Evolutionary conservation across 2,113 vertebrate genomes (phyloP), one percentile per base, ranked within the genome.

Genomic region (Crotalus horridus): DNA sequence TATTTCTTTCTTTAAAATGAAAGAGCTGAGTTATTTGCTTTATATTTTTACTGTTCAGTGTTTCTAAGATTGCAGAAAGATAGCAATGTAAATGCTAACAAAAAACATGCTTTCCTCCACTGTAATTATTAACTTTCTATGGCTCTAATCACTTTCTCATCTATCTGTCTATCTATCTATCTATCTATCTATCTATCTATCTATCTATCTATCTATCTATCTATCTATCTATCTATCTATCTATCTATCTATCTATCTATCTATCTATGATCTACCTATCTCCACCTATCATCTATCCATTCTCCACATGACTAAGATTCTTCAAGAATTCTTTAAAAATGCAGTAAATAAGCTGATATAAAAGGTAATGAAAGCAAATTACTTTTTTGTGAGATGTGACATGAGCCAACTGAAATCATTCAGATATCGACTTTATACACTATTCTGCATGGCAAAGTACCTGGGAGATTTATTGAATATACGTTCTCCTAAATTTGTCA

Each of bases 391-490:
- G 74, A 93, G 92, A 90, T 33, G 59, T 58, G 13, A 33, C 2
- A 1, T 43, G 89, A 56, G 92, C 93, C 26, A 58, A 96, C 55
- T 89, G 54, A 91, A 93, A 92, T 33, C 53, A 26, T 54, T 92
- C 21, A 43, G 56, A n/a, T 85, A 53, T 23, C 85, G 33, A 69
- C 90, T 94, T 95, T 89, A 51, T 87, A 90, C 92, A 74, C 89
- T 39, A 81, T 81, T 81, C 69, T 90, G 74, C 90, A 15, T 91
- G 74, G 39, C 61, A 85, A 94, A 95, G 93, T 91, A 94, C 58
- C 94, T 87, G 86, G 11, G 46, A 92, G 90, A 61, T 88, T 91
- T 85, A 88, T 59, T 90, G 91, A 88, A 89, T n/a, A 94, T 54
- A 21, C 85, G 88, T 94, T 58, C 56, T 61, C 29, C 46, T 93